Evolutionary conservation across 2,888 invertebrate species (phyloP), one percentile per base, ranked within the genome.

Genomic region (Agrotis puta): DNA sequence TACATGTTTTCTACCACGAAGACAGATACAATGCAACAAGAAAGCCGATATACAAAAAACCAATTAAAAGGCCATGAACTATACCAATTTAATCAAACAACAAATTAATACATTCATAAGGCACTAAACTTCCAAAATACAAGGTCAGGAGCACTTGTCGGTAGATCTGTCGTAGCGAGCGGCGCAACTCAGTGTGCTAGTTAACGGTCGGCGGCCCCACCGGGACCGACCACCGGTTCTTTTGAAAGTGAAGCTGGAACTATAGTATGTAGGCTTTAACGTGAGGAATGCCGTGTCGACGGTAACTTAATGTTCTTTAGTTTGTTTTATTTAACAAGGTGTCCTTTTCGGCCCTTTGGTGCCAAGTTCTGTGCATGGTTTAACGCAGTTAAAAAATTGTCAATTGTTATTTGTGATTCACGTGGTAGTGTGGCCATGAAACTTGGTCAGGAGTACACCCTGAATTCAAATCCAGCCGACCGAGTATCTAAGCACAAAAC

Each of bases 201-300:
- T 77, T 90, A 84, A 81, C 89, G 90, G 89, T 87, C 85, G 79
- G 67, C 79, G 82, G 82, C 85, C 85, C 69, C 79, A 77, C 75
- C 83, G 84, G 72, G 64, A 82, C 77, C 47, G 39, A 48, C 59
- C 77, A 85, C 85, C 84, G 84, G 84, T 85, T 83, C 78, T 65
- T 79, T 79, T 73, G 79, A 84, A 85, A 84, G 84, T 79, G 85
- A 84, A 81, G 70, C 56, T 63, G 65, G 66, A 53, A 61, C 51
- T 51, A 33, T 22, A 39, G 39, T 39, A 57, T 50, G 57, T 64
- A 39, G 22, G 64, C 14, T 76, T 50, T 75, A 56, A 51, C 47
- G 75, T 51, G 16, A 53, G 51, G 64, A 65, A 79, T 79, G 58
- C 65, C 14, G 51, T 45, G 18, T 20, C 39, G 27, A 5, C 57